phyloP scores from a whole-genome alignment of 2,888 invertebrate species.

The Caradrina clavipalpis region DNA sequence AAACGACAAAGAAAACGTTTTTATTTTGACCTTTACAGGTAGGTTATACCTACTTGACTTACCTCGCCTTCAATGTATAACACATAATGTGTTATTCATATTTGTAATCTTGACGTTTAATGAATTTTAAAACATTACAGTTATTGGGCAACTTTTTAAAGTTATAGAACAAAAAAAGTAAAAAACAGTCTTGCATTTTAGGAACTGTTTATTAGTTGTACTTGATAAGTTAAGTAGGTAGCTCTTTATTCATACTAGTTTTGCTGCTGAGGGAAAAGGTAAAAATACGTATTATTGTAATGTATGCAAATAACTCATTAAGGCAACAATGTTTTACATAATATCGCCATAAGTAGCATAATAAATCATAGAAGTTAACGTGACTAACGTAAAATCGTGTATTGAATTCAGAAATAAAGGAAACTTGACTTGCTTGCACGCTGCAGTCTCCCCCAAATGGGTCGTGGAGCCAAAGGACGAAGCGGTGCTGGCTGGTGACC shows the following conservation, averaged over 20 bases:
- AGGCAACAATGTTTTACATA: conserved; percentile 25
- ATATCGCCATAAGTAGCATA: conserved; percentile 11
- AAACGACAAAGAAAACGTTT: not conserved
- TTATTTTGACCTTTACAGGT: not conserved
- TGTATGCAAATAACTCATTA: conserved; percentile 29
- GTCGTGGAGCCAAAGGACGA: conserved; percentile 93
- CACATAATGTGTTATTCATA: not conserved
- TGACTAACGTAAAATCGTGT: not conserved
- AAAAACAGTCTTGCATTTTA: conserved; percentile 7
- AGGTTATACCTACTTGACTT: too few species aligned
- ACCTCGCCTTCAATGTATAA: not conserved
- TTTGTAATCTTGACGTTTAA: not conserved
- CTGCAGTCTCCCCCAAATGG: conserved; percentile 95
- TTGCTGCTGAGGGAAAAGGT: conserved; percentile 61
- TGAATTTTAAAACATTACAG: not conserved
- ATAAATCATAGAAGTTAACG: conserved; percentile 13
- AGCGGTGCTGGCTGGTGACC: conserved; percentile 93
- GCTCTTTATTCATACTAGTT: conserved; percentile 42
- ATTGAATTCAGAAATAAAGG: conserved; percentile 26
- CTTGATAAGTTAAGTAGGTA: conserved; percentile 44
- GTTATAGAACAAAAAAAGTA: not conserved
- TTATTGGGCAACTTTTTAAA: too few species aligned
- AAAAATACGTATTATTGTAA: conserved; percentile 45
- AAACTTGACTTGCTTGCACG: conserved; percentile 69
- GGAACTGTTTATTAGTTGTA: conserved; percentile 23